Evolutionary conservation across 2,113 vertebrate genomes (phyloP), one percentile per base, ranked within the genome.

Genomic region (Clarias gariepinus): DNA sequence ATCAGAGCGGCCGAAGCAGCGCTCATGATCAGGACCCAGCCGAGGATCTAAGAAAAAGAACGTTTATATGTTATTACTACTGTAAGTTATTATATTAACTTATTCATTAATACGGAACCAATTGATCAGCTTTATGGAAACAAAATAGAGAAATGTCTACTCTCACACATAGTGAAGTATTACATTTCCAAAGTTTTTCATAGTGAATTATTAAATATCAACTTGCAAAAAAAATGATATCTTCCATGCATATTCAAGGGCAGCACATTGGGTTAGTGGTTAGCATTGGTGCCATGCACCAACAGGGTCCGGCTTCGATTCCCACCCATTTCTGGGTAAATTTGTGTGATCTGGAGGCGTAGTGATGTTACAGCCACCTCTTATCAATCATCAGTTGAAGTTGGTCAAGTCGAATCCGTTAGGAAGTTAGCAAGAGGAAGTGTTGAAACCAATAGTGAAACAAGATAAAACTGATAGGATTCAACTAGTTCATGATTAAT

Each of bases 21-120:
- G 2, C 87, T 71, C 21, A 95, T 94, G 82, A 96, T 92, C 55
- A 96, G 86, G 25, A 86, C 85, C 95, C 95, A 96, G 68, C 95
- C 95, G 30, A 95, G 88, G 73, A 96, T 94, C 95, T 96, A 13
- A 81, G 30, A 30, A 23, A 81, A 79, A 79, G 28, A 58, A 2
- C 2, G 19, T 78, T 78, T 3, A 9, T 7, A n/a, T 23, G 41
- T 73, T 36, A 33, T 33, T 33, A 41, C 68, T 19, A 23, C n/a
- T n/a, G n/a, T n/a, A n/a, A n/a, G n/a, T n/a, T n/a, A n/a, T n/a
- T n/a, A n/a, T n/a, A n/a, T n/a, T n/a, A n/a, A n/a, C n/a, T n/a
- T n/a, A 18, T 18, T 69, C 7, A 21, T 73, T 73, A 73, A 73
- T 23, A 41, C 1, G 18, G 18, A 23, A 41, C 21, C 1, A 41